Evolutionary conservation across 2,797 vertebrate species (phyloP).

Genomic region (Sphenopsis melanotis): DNA sequence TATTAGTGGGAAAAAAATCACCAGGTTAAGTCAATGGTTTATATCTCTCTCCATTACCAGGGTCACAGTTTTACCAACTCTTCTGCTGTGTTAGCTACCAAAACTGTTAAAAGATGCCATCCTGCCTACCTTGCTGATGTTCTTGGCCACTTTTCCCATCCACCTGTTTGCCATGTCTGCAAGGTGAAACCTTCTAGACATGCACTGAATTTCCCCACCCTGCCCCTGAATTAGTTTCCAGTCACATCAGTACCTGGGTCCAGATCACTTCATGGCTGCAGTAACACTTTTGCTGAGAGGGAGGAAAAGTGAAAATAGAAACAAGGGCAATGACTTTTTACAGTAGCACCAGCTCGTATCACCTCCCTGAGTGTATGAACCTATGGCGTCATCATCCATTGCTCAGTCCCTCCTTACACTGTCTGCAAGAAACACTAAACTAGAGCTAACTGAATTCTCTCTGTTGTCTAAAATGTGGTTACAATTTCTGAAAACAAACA

Average conservation of each 20-base stretch:
- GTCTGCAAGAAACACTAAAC: neutral
- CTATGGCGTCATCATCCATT: neutral
- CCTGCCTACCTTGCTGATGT: neutral
- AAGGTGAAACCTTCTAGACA: neutral
- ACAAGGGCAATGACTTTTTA: neutral
- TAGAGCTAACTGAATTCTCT: neutral
- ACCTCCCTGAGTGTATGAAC: neutral
- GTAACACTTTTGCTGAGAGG: neutral
- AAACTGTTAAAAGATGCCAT: neutral
- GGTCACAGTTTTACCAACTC: neutral
- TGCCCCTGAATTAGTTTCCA: neutral
- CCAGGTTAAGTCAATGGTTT: neutral
- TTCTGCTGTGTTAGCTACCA: neutral
- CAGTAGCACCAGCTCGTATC: neutral
- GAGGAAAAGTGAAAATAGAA: neutral
- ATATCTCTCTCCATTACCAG: neutral
- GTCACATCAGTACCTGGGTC: neutral
- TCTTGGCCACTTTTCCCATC: neutral
- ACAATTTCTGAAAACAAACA: neutral
- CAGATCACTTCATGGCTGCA: neutral
- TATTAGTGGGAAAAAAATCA: neutral
- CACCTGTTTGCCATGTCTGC: neutral
- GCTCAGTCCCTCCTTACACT: neutral
- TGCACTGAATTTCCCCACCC: neutral
- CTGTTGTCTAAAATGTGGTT: neutral